A percentile compares a stretch with the other conserved stretches of the same genome.
Conservation (phyloP, 2,888 invertebrate genomes). For the Ectropis crepuscularia region DNA sequence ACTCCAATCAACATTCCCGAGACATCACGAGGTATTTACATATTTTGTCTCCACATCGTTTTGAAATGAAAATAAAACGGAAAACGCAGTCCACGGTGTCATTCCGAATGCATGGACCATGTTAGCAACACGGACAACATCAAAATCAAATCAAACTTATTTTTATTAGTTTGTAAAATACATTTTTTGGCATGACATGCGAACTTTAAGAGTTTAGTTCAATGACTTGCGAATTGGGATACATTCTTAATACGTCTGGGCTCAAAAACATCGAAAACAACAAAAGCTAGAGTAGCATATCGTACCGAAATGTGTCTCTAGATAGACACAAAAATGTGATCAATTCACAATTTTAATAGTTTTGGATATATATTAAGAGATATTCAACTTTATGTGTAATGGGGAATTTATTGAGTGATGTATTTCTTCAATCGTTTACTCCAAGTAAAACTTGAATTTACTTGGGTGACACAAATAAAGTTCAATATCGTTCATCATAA, state of each 20-base stretch:
- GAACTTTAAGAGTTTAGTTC: constrained; percentile 35
- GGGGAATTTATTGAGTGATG: background rate
- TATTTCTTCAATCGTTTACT: background rate
- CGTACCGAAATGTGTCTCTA: constrained; percentile 36
- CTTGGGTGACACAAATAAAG: constrained; percentile 13
- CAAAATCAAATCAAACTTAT: constrained; percentile 48
- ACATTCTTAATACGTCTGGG: constrained; percentile 43
- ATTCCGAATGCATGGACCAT: constrained; percentile 63
- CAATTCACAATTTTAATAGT: constrained; percentile 1
- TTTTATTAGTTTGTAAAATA: constrained; percentile 51
- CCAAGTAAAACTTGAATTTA: background rate
- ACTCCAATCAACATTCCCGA: constrained; percentile 4
- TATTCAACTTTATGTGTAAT: constrained; percentile 26
- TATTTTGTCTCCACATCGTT: constrained; percentile 57
- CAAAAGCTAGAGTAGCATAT: constrained; percentile 40
- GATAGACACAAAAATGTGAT: background rate
- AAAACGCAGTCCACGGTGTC: constrained; percentile 58
- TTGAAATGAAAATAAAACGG: constrained; percentile 44
- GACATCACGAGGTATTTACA: constrained; percentile 18
- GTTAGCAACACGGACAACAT: constrained; percentile 67
- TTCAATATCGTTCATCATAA: constrained; percentile 32
- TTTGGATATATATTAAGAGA: constrained; percentile 18
- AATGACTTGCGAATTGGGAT: constrained; percentile 42
- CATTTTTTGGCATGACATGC: constrained; percentile 76
- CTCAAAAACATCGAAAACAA: constrained; percentile 39